Conservation (phyloP, 37 sponge, comb jelly and placozoan genomes). For the Theonella swinhoei region DNA sequence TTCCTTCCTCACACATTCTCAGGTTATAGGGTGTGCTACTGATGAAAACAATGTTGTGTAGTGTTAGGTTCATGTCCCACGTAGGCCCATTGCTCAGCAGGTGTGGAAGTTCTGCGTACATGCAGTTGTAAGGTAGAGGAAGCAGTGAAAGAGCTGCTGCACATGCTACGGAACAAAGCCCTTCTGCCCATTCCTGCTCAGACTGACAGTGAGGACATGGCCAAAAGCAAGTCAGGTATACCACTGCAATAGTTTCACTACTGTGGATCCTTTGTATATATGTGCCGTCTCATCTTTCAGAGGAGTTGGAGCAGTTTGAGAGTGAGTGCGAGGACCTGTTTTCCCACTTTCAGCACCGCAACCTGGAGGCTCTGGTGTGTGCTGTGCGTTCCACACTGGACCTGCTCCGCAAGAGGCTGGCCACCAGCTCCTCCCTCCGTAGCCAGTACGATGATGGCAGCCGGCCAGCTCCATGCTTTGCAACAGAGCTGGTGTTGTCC, state of each 20-base stretch:
- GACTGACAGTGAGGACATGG: slow-evolving; percentile 49
- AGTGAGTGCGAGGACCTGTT: slow-evolving; percentile 80
- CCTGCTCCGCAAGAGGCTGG: slow-evolving; percentile 56
- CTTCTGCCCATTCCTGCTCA: slow-evolving; percentile 30
- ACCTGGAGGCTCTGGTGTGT: slow-evolving; percentile 76
- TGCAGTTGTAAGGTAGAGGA: slow-evolving; percentile 85
- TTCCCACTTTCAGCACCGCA: slow-evolving; percentile 65
- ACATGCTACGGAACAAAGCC: slow-evolving; percentile 39
- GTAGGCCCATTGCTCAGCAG: slow-evolving; percentile 13
- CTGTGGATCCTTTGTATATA: not conserved
- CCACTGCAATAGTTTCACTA: not conserved
- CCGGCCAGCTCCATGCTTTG: slow-evolving; percentile 58
- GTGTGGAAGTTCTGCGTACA: slow-evolving; percentile 16
- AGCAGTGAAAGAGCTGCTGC: slow-evolving; percentile 76
- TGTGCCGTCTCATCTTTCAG: not conserved
- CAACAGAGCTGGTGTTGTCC: slow-evolving; percentile 76
- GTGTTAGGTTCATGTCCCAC: too few relatives aligned
- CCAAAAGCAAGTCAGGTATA: slow-evolving; percentile 57
- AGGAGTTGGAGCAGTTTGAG: slow-evolving; percentile 71
- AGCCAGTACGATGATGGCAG: slow-evolving; percentile 25
- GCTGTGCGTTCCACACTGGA: slow-evolving; percentile 71
- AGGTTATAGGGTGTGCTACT: too few relatives aligned
- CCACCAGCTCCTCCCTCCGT: slow-evolving; percentile 19
- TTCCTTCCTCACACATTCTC: slow-evolving; percentile 69
- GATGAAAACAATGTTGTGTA: too few relatives aligned